phyloP scores from a whole-genome alignment of 2,888 invertebrate genomes.

The Yponomeuta cagnagella region DNA sequence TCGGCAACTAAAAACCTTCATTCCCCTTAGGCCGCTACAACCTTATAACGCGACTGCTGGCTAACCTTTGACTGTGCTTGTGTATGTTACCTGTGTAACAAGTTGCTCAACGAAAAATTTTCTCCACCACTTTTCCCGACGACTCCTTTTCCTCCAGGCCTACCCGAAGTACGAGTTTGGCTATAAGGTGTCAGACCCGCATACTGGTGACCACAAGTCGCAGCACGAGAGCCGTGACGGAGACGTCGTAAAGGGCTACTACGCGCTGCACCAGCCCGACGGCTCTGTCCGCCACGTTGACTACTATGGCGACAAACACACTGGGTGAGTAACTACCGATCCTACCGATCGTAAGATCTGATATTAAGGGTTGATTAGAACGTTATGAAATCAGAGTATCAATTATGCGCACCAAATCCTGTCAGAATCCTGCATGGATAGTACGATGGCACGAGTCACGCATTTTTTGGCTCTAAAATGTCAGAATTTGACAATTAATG shows the following conservation, averaged over 20 bases:
- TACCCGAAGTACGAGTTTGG: slow-evolving; percentile 47
- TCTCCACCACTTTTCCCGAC: neutral
- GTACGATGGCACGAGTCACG: too few species aligned
- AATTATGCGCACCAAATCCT: too few species aligned
- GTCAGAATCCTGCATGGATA: too few species aligned
- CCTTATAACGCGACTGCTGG: too few species aligned
- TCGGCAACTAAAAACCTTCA: too few species aligned
- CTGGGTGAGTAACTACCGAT: slow-evolving; percentile 37
- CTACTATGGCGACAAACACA: slow-evolving; percentile 40
- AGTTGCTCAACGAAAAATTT: neutral
- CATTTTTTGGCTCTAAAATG: too few species aligned
- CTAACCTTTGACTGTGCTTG: too few species aligned
- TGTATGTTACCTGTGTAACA: too few species aligned
- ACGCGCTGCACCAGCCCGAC: slow-evolving; percentile 68
- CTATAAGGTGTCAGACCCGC: slow-evolving; percentile 63
- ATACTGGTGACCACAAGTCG: slow-evolving; percentile 65
- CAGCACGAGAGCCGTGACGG: slow-evolving; percentile 69
- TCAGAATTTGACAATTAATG: too few species aligned
- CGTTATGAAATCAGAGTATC: too few species aligned
- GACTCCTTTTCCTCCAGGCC: slow-evolving; percentile 24
- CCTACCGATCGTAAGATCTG: slow-evolving; percentile 18
- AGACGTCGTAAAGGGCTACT: slow-evolving; percentile 73
- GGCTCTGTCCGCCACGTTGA: slow-evolving; percentile 52
- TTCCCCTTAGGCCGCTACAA: too few species aligned
- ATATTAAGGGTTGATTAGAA: neutral